These are phyloP conservation scores for Meloidogyne floridensis DNA, from an alignment of 1,140 invertebrate genomes.

Conservation along the genomic window DNA sequence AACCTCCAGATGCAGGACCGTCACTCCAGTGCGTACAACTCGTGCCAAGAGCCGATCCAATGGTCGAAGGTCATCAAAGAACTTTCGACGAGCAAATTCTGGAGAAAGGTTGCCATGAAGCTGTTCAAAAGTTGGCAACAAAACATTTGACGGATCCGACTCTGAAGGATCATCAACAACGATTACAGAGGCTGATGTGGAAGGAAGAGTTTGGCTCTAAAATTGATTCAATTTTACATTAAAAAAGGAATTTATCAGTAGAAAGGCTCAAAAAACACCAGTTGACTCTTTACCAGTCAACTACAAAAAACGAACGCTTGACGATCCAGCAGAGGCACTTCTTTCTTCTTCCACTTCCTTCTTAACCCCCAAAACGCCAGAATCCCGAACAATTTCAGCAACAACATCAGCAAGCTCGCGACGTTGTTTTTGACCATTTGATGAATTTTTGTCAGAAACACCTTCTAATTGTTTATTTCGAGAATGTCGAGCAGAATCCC, in stretches of 20 bases:
- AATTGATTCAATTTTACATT: neutral
- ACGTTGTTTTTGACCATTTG: neutral
- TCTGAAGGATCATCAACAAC: neutral
- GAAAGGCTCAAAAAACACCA: neutral
- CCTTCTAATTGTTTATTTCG: neutral
- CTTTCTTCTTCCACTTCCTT: neutral
- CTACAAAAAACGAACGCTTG: neutral
- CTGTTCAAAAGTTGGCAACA: slow-evolving; percentile 14
- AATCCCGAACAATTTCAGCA: neutral
- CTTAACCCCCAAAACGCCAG: neutral
- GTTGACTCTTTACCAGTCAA: neutral
- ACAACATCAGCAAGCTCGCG: neutral
- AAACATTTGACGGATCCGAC: neutral
- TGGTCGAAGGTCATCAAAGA: slow-evolving; percentile 17
- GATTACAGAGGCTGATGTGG: neutral
- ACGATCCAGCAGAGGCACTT: slow-evolving; percentile 8
- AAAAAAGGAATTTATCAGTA: neutral
- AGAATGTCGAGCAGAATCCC: neutral
- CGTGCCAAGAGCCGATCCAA: slow-evolving; percentile 12
- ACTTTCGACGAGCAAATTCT: neutral
- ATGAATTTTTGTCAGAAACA: neutral
- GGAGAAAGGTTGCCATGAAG: neutral
- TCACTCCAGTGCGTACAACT: slow-evolving; percentile 29
- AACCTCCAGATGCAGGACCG: slow-evolving; percentile 37
- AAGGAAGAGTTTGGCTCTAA: neutral